Conservation (phyloP, 2,797 vertebrate species). For the Carduelis carduelis region DNA sequence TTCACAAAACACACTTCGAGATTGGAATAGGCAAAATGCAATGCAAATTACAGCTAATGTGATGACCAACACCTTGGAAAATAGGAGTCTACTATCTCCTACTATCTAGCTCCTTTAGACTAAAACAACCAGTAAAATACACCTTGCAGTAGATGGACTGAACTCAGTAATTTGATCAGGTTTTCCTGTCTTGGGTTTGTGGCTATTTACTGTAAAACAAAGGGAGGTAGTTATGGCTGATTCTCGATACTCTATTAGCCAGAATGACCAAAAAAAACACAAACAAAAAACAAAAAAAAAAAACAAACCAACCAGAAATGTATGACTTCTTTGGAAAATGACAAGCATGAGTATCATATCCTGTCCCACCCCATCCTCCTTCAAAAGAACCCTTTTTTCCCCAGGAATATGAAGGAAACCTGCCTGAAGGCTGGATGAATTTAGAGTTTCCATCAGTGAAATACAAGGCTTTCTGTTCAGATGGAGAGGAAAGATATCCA, state of each 20-base stretch:
- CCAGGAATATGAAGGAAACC: neutral
- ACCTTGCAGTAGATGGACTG: neutral
- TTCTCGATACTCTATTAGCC: neutral
- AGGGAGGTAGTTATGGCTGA: neutral
- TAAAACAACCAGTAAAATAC: neutral
- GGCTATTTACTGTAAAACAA: neutral
- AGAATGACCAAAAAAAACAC: neutral
- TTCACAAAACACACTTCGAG: neutral
- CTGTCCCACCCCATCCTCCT: neutral
- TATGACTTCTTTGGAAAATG: neutral
- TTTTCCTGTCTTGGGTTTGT: neutral
- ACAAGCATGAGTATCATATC: neutral
- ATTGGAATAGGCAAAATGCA: neutral
- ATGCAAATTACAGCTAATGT: neutral
- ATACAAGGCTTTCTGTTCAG: neutral
- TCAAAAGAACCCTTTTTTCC: neutral
- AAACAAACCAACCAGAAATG: neutral
- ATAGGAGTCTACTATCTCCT: neutral
- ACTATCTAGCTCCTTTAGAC: neutral
- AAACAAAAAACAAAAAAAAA: neutral
- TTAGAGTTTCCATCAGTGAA: neutral
- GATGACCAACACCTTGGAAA: neutral
- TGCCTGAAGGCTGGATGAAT: neutral
- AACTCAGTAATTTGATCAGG: neutral
- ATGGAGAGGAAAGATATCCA: neutral